Evolutionary conservation across 1,140 invertebrate genomes (phyloP).

Genomic region (Globodera ellingtonae): DNA sequence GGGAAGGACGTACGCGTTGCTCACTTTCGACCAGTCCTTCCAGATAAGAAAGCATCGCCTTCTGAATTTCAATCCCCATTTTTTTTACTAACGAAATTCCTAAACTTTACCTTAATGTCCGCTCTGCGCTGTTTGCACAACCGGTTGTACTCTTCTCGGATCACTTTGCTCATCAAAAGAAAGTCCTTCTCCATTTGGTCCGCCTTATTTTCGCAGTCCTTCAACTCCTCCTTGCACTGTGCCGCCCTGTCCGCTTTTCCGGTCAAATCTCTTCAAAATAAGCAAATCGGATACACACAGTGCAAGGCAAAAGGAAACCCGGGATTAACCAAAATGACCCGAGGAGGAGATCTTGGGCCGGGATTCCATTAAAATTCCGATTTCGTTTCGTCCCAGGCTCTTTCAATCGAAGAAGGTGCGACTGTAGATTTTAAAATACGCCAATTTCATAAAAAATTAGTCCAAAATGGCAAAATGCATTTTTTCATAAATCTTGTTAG

Average conservation of each 20-base stretch:
- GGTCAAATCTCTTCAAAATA: constrained; percentile 73
- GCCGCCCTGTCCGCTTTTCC: constrained; percentile 77
- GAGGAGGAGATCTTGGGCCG: no score
- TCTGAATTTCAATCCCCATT: constrained; percentile 42
- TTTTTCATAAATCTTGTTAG: no score
- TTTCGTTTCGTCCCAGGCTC: no score
- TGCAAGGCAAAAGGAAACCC: no score
- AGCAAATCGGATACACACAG: background rate
- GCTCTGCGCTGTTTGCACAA: constrained; percentile 84
- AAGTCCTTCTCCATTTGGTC: constrained; percentile 82
- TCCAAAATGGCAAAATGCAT: no score
- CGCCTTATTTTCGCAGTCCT: constrained; percentile 89
- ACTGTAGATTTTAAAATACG: background rate
- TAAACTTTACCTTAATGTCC: constrained; percentile 77
- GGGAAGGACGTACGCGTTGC: constrained; percentile 76
- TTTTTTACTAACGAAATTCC: background rate
- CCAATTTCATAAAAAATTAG: no score
- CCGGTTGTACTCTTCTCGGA: constrained; percentile 89
- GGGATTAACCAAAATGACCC: no score
- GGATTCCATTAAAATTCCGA: no score
- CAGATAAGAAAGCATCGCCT: constrained; percentile 81
- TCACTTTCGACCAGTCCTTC: constrained; percentile 92
- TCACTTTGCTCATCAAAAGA: constrained; percentile 81
- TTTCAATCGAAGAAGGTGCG: no score
- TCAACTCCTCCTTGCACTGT: constrained; percentile 83